Percentiles rank a stretch among this genome's conserved stretches.
These are phyloP conservation scores for Ahaetulla prasina DNA, from an alignment of 2,113 vertebrate species.

Conservation along the genomic window DNA sequence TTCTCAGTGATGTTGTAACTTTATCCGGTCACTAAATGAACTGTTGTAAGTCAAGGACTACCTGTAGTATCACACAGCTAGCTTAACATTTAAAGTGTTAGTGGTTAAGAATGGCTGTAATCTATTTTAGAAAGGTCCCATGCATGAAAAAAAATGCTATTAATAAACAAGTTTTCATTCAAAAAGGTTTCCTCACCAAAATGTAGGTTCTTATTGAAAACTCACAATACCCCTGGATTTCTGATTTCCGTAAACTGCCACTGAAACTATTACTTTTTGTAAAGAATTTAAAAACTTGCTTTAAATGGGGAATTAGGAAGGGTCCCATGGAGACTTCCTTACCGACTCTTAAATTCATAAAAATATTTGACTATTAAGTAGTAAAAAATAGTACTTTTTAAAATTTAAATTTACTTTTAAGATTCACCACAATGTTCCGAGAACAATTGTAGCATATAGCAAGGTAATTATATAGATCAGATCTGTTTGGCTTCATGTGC, in stretches of 20 bases:
- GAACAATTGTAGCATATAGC: neutral
- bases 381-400: neutral
- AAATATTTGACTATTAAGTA: neutral
- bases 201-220: neutral
- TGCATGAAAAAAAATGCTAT: neutral
- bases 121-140: neutral
- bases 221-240: neutral
- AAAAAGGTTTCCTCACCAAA: neutral
- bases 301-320: neutral
- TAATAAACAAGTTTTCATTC: neutral
- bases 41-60: no score
- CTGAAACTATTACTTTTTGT: neutral
- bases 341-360: neutral
- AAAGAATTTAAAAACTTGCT: neutral
- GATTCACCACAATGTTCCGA: no score
- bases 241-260: neutral
- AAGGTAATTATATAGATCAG: neutral
- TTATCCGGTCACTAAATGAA: no score
- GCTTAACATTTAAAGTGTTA: neutral
- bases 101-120: neutral
- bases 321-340: neutral
- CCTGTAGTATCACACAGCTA: neutral
- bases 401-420: neutral
- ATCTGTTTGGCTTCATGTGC: neutral
- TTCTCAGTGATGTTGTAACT: no score